Evolutionary conservation across 2,113 vertebrate genomes (phyloP), one percentile per base, ranked within the genome.

Genomic region (Panthera tigris): DNA sequence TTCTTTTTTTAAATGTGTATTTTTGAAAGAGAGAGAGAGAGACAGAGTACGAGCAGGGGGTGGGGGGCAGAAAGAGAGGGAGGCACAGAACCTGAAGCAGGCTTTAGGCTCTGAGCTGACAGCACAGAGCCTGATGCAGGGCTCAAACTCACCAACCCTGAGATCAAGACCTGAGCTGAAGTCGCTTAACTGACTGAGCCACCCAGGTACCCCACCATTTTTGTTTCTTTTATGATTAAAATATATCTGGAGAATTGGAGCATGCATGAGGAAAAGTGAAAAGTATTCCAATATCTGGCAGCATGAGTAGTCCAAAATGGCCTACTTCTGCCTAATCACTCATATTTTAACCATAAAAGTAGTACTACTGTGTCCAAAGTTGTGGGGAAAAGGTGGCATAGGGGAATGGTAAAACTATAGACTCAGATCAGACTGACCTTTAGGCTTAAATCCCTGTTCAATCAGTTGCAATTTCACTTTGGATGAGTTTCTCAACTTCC

Each of bases 311-410:
- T 80, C 21, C n/a, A 41, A 79, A 93, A 76, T 36, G 82, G 12
- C 23, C 79, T 73, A 82, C 18, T 96, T 91, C 91, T 95, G 25
- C 61, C 39, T 92, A 68, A 45, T 82, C 31, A 65, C 36, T 92
- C 45, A 31, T 23, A 83, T 61, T 69, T 86, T 84, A 94, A 91
- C 39, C 52, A 68, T 13, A 68, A 65, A 90, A 81, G 55, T 27
- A 74, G 33, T 74, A 65, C 19, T 45, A 52, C 29, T 21, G 1
- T 86, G 18, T 82, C n/a, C 52, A 87, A 92, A 84, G 39, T 86
- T 61, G 52, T 41, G 14, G 21, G 18, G 48, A 52, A 84, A 82
- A 94, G 7, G 31, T 78, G 5, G 61, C 36, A 69, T 8, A 63
- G 0, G 25, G 31, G 27, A 91, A 39, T 84, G 50, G 52, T 83